A percentile compares a stretch with the other conserved stretches of the same genome.
phyloP scores from a whole-genome alignment of 1,140 invertebrate species.

The Apocrypta bakeri region DNA sequence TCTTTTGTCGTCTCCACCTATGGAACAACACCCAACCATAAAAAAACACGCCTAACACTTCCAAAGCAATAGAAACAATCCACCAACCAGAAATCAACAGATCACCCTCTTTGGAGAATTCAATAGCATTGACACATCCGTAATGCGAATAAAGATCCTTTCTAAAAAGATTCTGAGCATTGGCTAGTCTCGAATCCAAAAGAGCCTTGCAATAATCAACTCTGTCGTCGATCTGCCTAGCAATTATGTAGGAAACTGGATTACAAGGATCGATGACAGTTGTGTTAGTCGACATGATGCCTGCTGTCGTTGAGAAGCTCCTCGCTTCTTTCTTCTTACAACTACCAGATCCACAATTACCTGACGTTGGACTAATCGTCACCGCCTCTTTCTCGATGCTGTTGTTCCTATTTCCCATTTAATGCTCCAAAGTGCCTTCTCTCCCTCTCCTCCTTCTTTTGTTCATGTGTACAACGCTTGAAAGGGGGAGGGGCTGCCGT shows the following conservation, averaged over 20 bases:
- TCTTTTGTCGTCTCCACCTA: conserved; percentile 93
- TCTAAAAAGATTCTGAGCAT: conserved; percentile 85
- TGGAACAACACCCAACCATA: no score
- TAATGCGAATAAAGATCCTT: conserved; percentile 92
- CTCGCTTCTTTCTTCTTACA: conserved; percentile 5
- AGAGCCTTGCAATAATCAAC: conserved; percentile 75
- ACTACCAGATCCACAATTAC: conserved; percentile 34
- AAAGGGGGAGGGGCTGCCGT: background rate
- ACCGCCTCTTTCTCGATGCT: background rate
- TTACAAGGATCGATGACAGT: conserved; percentile 59
- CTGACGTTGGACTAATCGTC: conserved; percentile 18
- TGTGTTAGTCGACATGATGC: background rate
- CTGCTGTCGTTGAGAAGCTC: background rate
- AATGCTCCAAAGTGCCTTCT: conserved; percentile 4
- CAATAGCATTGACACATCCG: conserved; percentile 97
- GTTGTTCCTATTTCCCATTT: conserved; percentile 35
- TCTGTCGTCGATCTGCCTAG: conserved; percentile 73
- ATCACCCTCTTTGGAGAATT: conserved; percentile 92
- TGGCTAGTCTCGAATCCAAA: conserved; percentile 78
- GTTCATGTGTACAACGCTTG: background rate
- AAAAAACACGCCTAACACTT: background rate
- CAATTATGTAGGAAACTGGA: conserved; percentile 73
- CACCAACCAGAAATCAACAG: conserved; percentile 89
- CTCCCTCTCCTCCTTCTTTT: background rate
- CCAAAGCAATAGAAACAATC: background rate